Evolutionary conservation across 1,140 invertebrate species (phyloP), one percentile per base, ranked within the genome.

Genomic region (Zaprionus nigranus): DNA sequence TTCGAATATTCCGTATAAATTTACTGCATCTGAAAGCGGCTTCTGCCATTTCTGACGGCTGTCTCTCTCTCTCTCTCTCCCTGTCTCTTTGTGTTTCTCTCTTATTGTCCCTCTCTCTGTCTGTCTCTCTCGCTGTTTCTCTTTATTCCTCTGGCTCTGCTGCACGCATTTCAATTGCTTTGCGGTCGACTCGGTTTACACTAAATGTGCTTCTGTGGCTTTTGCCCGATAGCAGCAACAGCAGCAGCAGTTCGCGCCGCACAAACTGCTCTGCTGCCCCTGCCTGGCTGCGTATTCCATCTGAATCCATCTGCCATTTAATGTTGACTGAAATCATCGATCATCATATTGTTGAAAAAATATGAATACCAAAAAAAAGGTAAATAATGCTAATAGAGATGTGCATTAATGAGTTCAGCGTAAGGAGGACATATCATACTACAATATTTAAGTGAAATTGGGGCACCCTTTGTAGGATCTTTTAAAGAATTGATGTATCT

Each of bases 201-300:
- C 84, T 83, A 87, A 86, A 86, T 86, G 84, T 75, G 84, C 83
- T 82, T 86, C 77, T 86, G 84, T 80, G 84, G 84, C 79, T 75
- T 78, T 69, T 64, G 79, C 1, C 11, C 12, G 36, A 34, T 46
- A 46, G 40, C n/a, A 46, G 30, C 30, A 78, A 57, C 75, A 46
- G 40, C n/a, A 46, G 30, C 30, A 78, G 62, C 75, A 43, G 58
- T 56, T 59, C 38, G 15, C 15, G 9, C 11, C n/a, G 13, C 13
- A 6, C 38, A n/a, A 40, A 15, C 38, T 40, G 6, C 20, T 51
- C 46, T 22, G 1, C 15, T 7, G 15, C 15, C n/a, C 40, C 15
- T 3, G n/a, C 40, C 36, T 15, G 13, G 3, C 13, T 46, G 40
- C n/a, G n/a, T 43, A 17, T 43, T 17, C 7, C n/a, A 51, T 51